These are phyloP conservation scores for Chaetodon auriga DNA, from an alignment of 2,113 vertebrate genomes.

Conservation along the genomic window DNA sequence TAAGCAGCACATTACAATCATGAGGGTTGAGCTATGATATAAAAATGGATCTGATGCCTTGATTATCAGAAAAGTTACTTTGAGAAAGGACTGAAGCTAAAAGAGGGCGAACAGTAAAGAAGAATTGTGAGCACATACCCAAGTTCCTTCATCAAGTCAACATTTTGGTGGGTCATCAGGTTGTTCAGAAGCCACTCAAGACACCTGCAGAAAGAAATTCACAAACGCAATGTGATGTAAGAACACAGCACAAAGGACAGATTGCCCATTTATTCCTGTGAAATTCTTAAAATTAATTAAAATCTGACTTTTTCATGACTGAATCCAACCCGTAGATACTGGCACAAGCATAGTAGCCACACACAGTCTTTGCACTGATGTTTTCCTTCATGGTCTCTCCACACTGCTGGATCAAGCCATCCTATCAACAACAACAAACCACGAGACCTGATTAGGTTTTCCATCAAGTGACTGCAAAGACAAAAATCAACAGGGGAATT, in stretches of 20 bases:
- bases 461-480: background rate
- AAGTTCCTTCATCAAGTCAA: slow-evolving; percentile 96
- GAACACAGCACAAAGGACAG: background rate
- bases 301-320: slow-evolving; percentile 93
- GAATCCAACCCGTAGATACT: slow-evolving; percentile 94
- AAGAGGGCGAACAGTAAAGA: background rate
- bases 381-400: slow-evolving; percentile 99
- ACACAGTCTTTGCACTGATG: slow-evolving; percentile 93
- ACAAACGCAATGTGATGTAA: background rate
- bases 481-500: background rate
- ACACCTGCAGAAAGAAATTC: slow-evolving; percentile 85
- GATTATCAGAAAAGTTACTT: background rate
- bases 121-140: slow-evolving; percentile 82
- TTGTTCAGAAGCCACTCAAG: slow-evolving; percentile 99
- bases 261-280: background rate
- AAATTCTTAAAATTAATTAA: background rate
- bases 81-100: background rate
- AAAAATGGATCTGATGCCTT: background rate
- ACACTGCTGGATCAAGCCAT: slow-evolving; percentile 96
- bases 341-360: slow-evolving; percentile 92
- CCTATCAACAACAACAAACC: slow-evolving; percentile 81
- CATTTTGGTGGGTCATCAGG: slow-evolving; percentile 97
- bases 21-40: background rate
- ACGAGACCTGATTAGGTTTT: slow-evolving; percentile 5
- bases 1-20: background rate